Percentiles rank a stretch among this genome's conserved stretches.
phyloP scores from a whole-genome alignment of 2,888 invertebrate species.

The Rhabditoides inermis region DNA sequence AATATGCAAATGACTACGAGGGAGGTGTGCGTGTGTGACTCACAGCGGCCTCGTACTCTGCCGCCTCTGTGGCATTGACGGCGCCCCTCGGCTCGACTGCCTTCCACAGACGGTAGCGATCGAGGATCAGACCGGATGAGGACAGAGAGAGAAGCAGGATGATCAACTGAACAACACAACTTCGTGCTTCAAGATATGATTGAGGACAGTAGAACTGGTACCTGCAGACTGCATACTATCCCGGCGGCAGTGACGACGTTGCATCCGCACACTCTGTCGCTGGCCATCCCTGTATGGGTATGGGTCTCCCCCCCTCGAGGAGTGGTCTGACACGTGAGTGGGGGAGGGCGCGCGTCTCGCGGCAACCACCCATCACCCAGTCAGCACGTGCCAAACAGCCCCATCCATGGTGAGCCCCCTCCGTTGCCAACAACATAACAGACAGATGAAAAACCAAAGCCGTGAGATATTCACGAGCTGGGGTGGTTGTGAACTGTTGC shows the following conservation, averaged over 20 bases:
- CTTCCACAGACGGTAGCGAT: constrained; percentile 32
- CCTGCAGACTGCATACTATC: constrained; percentile 32
- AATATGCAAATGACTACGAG: background rate
- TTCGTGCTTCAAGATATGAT: background rate
- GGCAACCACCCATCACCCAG: too few species aligned
- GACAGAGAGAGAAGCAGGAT: constrained; percentile 26
- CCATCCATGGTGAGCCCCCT: too few species aligned
- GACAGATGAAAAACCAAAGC: too few species aligned
- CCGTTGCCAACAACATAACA: too few species aligned
- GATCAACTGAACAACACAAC: constrained; percentile 17
- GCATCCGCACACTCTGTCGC: constrained; percentile 38
- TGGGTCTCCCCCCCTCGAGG: too few species aligned
- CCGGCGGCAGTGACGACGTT: constrained; percentile 40
- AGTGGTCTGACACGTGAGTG: too few species aligned
- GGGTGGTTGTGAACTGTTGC: too few species aligned
- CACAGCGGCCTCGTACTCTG: constrained; percentile 13
- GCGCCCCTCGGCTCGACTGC: constrained; percentile 14
- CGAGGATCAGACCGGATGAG: constrained; percentile 30
- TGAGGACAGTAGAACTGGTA: background rate
- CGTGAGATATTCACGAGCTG: too few species aligned
- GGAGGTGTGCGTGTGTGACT: background rate
- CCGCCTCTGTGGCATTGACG: constrained; percentile 25
- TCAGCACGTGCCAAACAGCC: too few species aligned
- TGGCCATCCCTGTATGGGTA: too few species aligned
- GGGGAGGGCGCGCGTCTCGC: too few species aligned